Evolutionary conservation across 2,797 vertebrate genomes (phyloP).

Genomic region (Rhincodon typus): DNA sequence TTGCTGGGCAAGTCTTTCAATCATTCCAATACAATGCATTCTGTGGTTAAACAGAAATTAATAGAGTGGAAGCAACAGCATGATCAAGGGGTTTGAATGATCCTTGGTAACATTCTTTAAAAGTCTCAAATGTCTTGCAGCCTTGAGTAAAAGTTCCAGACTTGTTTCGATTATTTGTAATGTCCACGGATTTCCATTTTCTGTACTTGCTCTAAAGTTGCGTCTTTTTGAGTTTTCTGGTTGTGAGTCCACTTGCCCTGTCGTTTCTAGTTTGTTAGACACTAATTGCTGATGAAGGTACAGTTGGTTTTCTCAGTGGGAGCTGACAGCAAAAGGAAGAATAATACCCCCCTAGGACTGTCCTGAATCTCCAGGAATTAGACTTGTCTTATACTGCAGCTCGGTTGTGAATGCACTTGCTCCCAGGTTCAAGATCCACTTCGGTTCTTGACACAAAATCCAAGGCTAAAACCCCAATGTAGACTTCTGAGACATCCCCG

Average conservation of each 20-base stretch:
- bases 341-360: not conserved
- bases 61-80: not conserved
- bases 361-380: not conserved
- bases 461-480: no score
- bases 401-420: no score
- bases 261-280: not conserved
- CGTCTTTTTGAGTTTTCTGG: no score
- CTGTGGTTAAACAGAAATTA: not conserved
- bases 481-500: no score
- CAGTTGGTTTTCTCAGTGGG: not conserved
- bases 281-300: not conserved
- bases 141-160: not conserved
- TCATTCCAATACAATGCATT: not conserved
- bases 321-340: not conserved
- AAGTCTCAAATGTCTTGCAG: not conserved
- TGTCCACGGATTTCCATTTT: not conserved
- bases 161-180: not conserved
- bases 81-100: constrained; percentile 5
- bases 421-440: no score
- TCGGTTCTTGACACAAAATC: no score
- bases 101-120: not conserved
- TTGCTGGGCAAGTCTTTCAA: not conserved
- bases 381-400: no score
- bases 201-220: not conserved
- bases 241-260: not conserved